Percentiles rank a stretch among this genome's conserved stretches.
Evolutionary conservation across 64 coral and sea anemone species (phyloP).

Genomic region (Trachythela sp.): DNA sequence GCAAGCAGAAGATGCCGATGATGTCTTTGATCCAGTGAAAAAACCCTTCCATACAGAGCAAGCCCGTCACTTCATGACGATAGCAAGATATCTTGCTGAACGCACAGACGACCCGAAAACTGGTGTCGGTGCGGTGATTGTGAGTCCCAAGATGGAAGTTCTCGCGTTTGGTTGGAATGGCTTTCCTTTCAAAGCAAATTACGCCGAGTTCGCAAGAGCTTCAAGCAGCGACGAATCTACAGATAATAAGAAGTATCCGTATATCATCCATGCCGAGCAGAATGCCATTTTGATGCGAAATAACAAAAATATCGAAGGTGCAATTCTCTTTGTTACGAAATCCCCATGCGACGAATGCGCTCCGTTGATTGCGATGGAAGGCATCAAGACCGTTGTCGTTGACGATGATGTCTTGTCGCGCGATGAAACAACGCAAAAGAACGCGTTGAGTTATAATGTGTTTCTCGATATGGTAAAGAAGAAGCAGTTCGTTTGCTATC

Average conservation of each 20-base stretch:
- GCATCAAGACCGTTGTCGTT: constrained; percentile 47
- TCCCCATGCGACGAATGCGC: constrained; percentile 56
- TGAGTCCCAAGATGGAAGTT: neutral
- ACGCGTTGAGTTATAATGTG: neutral
- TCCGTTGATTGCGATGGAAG: constrained; percentile 16
- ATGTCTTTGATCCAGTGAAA: neutral
- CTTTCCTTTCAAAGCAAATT: neutral
- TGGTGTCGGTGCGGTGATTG: constrained; percentile 28
- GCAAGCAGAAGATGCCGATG: neutral
- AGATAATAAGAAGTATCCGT: constrained; percentile 48
- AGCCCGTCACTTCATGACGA: constrained; percentile 10
- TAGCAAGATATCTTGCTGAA: constrained; percentile 49
- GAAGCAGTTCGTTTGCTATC: neutral
- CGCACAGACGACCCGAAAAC: constrained; percentile 53
- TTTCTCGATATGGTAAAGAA: neutral
- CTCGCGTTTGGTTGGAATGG: neutral
- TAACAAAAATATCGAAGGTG: constrained; percentile 9
- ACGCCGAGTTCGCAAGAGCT: neutral
- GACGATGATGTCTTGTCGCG: too few species aligned
- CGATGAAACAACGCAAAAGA: neutral
- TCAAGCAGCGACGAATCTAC: neutral
- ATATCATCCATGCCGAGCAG: constrained; percentile 66
- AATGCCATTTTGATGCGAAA: constrained; percentile 59
- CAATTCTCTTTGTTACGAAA: constrained; percentile 45
- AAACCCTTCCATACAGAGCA: neutral